A percentile compares a stretch with the other conserved stretches of the same genome.
These are phyloP conservation scores for Vanacampus margaritifer DNA, from an alignment of 2,113 vertebrate genomes.

Conservation along the genomic window DNA sequence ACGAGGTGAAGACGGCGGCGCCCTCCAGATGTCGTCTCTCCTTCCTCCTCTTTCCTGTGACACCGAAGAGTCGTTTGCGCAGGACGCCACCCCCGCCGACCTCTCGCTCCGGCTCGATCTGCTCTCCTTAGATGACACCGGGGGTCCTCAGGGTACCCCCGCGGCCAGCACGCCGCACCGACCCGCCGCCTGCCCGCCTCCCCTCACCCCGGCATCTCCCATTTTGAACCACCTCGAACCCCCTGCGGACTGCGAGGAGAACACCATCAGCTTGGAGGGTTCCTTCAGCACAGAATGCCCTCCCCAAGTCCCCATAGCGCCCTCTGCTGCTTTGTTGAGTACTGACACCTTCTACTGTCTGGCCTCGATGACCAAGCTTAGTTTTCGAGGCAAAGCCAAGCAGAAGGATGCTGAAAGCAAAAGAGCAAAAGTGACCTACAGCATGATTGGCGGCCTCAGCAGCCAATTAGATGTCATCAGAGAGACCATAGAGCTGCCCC, in stretches of 20 bases:
- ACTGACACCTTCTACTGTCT: constrained; percentile 83
- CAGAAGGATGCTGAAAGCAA: constrained; percentile 22
- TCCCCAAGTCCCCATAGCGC: constrained; percentile 16
- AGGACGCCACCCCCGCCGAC: constrained; percentile 58
- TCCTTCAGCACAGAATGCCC: constrained; percentile 12
- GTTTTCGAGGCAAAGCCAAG: constrained; percentile 39
- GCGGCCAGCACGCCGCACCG: constrained; percentile 70
- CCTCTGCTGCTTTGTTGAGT: constrained; percentile 42
- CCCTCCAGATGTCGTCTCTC: constrained; percentile 47
- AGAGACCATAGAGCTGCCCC: constrained; percentile 88
- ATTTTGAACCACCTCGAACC: constrained; percentile 26
- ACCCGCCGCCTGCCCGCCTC: neutral
- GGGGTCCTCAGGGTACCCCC: constrained; percentile 48
- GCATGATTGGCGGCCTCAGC: constrained; percentile 88
- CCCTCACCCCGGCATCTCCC: constrained; percentile 20
- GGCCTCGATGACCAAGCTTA: constrained; percentile 76
- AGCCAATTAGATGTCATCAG: constrained; percentile 83
- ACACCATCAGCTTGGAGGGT: constrained; percentile 5
- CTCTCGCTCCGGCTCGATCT: constrained; percentile 77
- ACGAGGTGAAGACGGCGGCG: constrained; percentile 78
- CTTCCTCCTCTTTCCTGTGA: constrained; percentile 15
- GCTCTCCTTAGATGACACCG: constrained; percentile 69
- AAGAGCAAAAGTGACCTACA: constrained; percentile 79
- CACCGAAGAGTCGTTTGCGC: constrained; percentile 30
- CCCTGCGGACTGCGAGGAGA: constrained; percentile 11